Base-by-base conservation (phyloP, 2,888 invertebrate species). In the Pammene fasciana region DNA sequence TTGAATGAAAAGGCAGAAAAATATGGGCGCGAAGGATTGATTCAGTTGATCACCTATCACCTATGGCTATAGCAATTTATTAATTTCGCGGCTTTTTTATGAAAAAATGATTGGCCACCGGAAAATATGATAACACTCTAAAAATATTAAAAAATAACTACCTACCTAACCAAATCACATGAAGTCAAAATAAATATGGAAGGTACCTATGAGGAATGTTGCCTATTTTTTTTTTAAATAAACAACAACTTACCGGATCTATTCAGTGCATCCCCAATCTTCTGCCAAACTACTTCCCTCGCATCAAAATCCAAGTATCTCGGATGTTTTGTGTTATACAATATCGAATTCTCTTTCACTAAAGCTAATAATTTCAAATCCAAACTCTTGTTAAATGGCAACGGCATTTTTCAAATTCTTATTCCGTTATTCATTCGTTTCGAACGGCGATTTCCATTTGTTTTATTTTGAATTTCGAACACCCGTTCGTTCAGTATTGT, bases 251-350 rank as follows among this genome's bases (percentile, higher is more conserved):
- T 73, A 90, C 90, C 86, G 43, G 91, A 88, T 61, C 86, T 82
- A 65, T 80, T 81, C 34, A 92, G 70, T 0, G 76, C 72, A 57
- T 90, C 90, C 8, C 89, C 90, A 36, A 92, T 92, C 73, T 86
- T 88, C 75, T 89, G 88, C 92, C 92, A 92, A 41, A 86, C 77
- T 0, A 88, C 87, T 75, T 90, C 90, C 43, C 89, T 81, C 0
- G 83, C 76, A 65, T 91, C 87, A 9, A 80, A 83, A 64, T 89
- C 86, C 66, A 86, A 70, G 70, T 89, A 89, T 68, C 89, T 88
- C 0, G 83, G 76, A 41, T 89, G 84, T n/a, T 81, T 82, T 0
- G 83, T 76, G 67, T 91, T 85, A 75, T 90, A 91, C 0, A 91
- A 65, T 0, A 88, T 79, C 0, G 85, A 78, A 60, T 88, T 86